Evolutionary conservation across 2,888 invertebrate species (phyloP), one percentile per base, ranked within the genome.

Genomic region (Caenorhabditis afra): DNA sequence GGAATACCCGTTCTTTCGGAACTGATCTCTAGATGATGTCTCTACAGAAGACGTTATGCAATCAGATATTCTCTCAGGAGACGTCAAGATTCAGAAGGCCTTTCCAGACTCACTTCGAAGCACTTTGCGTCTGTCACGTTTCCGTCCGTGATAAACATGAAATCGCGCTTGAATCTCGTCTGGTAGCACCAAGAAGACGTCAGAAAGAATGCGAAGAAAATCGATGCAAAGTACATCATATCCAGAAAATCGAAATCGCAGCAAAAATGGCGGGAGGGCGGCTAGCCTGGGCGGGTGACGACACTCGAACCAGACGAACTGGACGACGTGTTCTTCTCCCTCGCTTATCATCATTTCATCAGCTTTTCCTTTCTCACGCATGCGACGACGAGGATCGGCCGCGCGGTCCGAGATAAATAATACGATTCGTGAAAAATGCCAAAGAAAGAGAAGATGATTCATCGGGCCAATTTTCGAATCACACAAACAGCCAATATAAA

Each of bases 121-220:
- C 89, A 89, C 37, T 76, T 71, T 12, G 89, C 83, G 66, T 89
- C 87, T 7, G 89, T 85, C 18, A 82, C 79, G 75, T 87, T 89
- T 11, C 52, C 78, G 52, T 87, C 87, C 8, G 86, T 81, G n/a
- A 89, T 85, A 37, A 86, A 85, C 89, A 89, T 89, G 55, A 89
- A 89, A 64, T 89, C 89, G 8, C 89, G 59, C 67, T 89, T 89
- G 44, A 82, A 64, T 18, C 89, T 22, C 3, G 61, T 64, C 39
- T 71, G 71, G 62, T 71, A 71, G 23, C 66, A 47, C 12, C 35
- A 29, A 20, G 41, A 14, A 14, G 41, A 41, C 11, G 59, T 39
- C 11, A 59, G n/a, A n/a, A 52, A 22, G 35, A 53, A 45, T 11
- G 7, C 4, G 7, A 53, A 10, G 29, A 64, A 47, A 57, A 50